Evolutionary conservation across 2,797 vertebrate genomes (phyloP), one percentile per base, ranked within the genome.

Genomic region (Acanthurus lineatus): DNA sequence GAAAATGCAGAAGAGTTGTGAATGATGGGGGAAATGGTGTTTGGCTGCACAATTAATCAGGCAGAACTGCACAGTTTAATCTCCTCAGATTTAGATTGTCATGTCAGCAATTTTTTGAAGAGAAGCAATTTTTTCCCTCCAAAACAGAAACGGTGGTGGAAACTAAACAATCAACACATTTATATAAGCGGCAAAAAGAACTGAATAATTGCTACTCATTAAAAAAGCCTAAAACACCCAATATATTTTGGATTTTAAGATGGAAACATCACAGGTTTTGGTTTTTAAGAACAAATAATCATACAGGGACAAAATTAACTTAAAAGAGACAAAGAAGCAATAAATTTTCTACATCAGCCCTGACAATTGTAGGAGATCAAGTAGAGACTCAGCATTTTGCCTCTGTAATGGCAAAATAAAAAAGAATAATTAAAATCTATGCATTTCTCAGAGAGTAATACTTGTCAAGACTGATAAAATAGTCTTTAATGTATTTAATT

Each of bases 31-130:
- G 42, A 61, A 69, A 54, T 22, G 4, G 25, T 48, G 69, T 56
- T 67, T 56, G 69, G 45, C 56, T 70, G 74, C 38, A 60, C 17
- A 72, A 11, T 82, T 72, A 59, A 69, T 78, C 64, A 82, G 73
- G 73, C 48, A 61, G 9, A 77, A 81, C 25, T 58, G 9, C 32
- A 49, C 16, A 47, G 47, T 56, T 56, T 48, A 16, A 54, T 76
- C 40, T 52, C 22, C 42, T 9, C 53, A 69, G 64, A 54, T 63
- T 69, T 10, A 5, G 51, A 63, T 6, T 52, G 16, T 75, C 15
- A 52, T 28, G 64, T 56, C 19, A 80, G 71, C 67, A 35, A 25
- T 0, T 38, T 80, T 65, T 32, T 28, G 49, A 56, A 53, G 22
- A 51, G 69, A 75, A 69, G 57, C 61, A 7, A 53, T 73, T 73